Evolutionary conservation across 1,140 invertebrate genomes (phyloP).

Genomic region (Drosophila kurseongensis): DNA sequence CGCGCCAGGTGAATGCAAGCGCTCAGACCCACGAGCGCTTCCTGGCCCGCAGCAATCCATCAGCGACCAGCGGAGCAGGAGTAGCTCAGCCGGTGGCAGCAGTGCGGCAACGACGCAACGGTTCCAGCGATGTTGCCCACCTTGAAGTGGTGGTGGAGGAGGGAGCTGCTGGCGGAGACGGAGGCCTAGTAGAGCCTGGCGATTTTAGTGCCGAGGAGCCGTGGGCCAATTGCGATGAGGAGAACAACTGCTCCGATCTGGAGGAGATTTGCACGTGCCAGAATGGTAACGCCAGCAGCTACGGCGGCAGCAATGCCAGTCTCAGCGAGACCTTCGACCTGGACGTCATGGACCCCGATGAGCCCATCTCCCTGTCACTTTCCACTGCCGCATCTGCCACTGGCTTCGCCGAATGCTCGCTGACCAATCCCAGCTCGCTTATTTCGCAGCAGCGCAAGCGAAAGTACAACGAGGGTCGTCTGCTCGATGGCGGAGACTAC

Average conservation of each 20-base stretch:
- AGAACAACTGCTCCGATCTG: conserved; percentile 78
- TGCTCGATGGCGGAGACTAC: conserved; percentile 63
- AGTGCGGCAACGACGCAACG: conserved; percentile 32
- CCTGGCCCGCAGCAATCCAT: conserved; percentile 47
- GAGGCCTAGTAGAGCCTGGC: conserved; percentile 42
- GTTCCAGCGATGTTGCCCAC: conserved; percentile 55
- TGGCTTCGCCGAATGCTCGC: conserved; percentile 8
- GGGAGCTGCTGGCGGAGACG: conserved; percentile 16
- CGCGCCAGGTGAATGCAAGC: conserved; percentile 74
- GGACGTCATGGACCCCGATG: conserved; percentile 58
- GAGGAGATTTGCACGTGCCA: conserved; percentile 84
- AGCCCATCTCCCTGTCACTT: conserved; percentile 23
- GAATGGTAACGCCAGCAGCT: conserved; percentile 61
- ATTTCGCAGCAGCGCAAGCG: conserved; percentile 78
- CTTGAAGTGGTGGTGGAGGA: conserved; percentile 70
- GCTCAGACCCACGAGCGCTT: conserved; percentile 77
- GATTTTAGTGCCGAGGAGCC: conserved; percentile 76
- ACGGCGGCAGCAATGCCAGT: conserved; percentile 74
- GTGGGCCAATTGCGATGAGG: conserved; percentile 83
- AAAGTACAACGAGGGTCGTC: conserved; percentile 78
- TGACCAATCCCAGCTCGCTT: conserved; percentile 28
- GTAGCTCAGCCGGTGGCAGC: neutral
- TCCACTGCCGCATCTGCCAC: conserved; percentile 1
- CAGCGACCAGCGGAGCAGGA: conserved; percentile 5
- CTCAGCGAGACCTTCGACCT: conserved; percentile 64